Evolutionary conservation across 64 coral and sea anemone species (phyloP), one percentile per base, ranked within the genome.

Genomic region (Catalaphyllia jardinei): DNA sequence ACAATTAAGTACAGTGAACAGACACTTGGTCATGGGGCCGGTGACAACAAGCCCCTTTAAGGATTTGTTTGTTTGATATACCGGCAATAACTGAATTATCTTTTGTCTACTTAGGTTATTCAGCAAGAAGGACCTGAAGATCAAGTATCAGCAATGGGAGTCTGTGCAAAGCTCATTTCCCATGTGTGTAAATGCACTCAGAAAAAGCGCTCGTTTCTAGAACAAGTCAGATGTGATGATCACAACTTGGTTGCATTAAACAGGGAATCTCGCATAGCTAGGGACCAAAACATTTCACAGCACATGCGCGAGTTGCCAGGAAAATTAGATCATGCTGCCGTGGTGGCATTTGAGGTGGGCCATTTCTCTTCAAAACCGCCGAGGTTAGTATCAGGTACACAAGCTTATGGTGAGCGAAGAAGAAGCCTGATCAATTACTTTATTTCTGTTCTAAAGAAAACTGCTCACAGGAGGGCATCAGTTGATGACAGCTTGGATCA

Each of bases 251-350:
- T 35, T 69, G 67, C 46, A 54, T 52, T 31, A 65, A 89, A 77
- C 14, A 73, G 24, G 62, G 38, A 71, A 69, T 52, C 49, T 83
- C 90, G 74, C 0, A 59, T 80, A 80, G 79, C 74, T 31, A 63
- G 74, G 62, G 81, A 96, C 18, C 89, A 62, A 50, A 79, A 96
- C 62, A 92, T 96, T 65, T 73, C 76, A 15, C 89, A 86, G 81
- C 75, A 73, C 7, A 93, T 93, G 90, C 89, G 78, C 79, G 90
- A 92, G 75, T 86, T 94, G 25, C 93, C 96, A n/a, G 97, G 97
- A 31, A 99, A 99, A 88, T 86, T 99, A 30, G 97, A 99, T 60
- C 97, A 99, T 78, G 94, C 93, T 52, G 91, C 94, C 60, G 97
- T 99, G 13, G 97, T 93, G 52, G 93, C 97, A 25, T 92, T 95